These are phyloP conservation scores for Bettongia penicillata DNA, from an alignment of 2,113 vertebrate species.

Conservation along the genomic window DNA sequence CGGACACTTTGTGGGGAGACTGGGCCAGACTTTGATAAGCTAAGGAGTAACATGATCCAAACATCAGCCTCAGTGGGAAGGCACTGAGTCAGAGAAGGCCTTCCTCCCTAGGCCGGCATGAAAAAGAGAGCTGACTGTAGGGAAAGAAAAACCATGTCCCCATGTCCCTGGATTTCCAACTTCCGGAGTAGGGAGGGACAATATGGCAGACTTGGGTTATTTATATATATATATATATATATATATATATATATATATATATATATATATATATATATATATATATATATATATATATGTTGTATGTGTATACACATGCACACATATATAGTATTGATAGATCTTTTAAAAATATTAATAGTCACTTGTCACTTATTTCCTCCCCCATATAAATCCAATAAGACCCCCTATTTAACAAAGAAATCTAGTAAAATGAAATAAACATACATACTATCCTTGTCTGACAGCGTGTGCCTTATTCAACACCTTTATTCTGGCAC, in stretches of 20 bases:
- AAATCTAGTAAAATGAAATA: not conserved
- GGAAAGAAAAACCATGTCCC: not conserved
- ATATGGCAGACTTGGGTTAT: not conserved
- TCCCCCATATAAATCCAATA: not conserved
- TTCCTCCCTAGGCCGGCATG: constrained; percentile 43
- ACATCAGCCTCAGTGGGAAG: constrained; percentile 11
- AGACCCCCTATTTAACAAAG: not conserved
- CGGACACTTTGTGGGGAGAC: not conserved
- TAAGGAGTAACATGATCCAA: not conserved
- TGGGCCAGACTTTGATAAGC: not conserved
- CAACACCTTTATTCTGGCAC: not conserved
- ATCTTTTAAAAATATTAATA: not conserved
- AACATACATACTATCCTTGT: not conserved
- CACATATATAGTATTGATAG: not conserved
- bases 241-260: no score
- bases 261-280: no score
- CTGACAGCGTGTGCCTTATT: not conserved
- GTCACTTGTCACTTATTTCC: not conserved
- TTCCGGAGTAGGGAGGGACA: not conserved
- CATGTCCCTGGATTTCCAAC: not conserved
- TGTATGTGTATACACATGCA: no score
- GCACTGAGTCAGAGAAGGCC: constrained; percentile 38
- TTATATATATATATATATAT: no score
- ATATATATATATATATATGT: no score
- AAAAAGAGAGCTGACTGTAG: constrained; percentile 29